Evolutionary conservation across 2,797 vertebrate species (phyloP).

Genomic region (Channa striata): DNA sequence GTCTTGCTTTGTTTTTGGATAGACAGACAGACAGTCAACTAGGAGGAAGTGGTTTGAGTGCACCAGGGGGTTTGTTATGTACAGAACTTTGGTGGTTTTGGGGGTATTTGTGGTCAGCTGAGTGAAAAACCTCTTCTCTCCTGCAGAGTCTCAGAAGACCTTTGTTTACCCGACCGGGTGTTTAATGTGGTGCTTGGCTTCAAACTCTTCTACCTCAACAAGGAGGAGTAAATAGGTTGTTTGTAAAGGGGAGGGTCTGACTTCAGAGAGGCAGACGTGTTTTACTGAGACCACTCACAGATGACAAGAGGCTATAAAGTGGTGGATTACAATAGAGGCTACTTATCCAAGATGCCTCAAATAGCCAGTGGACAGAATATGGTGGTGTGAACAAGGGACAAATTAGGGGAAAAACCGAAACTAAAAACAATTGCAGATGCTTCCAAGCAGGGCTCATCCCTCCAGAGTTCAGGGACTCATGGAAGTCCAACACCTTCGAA

Average conservation of each 20-base stretch:
- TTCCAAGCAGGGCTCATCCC: constrained; percentile 7
- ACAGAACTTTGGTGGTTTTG: constrained; percentile 52
- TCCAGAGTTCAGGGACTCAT: background rate
- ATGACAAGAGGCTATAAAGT: constrained; percentile 46
- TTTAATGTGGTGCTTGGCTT: constrained; percentile 68
- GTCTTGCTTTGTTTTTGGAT: constrained; percentile 21
- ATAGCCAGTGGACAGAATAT: constrained; percentile 3
- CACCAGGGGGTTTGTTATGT: constrained; percentile 19
- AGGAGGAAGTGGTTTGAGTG: constrained; percentile 41
- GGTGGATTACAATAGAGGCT: constrained; percentile 35
- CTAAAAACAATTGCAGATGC: constrained; percentile 47
- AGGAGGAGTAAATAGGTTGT: constrained; percentile 64
- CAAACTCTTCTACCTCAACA: constrained; percentile 51
- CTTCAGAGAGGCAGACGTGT: constrained; percentile 49
- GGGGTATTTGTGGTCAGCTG: constrained; percentile 36
- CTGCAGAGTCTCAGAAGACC: constrained; percentile 44
- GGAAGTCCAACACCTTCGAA: background rate
- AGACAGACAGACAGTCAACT: constrained; percentile 12
- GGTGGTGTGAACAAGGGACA: constrained; percentile 13
- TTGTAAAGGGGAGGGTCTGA: constrained; percentile 38
- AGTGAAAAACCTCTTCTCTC: constrained; percentile 32
- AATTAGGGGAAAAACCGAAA: constrained; percentile 16
- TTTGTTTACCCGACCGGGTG: constrained; percentile 56
- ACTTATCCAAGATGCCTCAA: constrained; percentile 31
- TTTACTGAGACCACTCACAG: constrained; percentile 50